phyloP scores from a whole-genome alignment of 2,113 vertebrate genomes.

The Gracilinanus agilis region DNA sequence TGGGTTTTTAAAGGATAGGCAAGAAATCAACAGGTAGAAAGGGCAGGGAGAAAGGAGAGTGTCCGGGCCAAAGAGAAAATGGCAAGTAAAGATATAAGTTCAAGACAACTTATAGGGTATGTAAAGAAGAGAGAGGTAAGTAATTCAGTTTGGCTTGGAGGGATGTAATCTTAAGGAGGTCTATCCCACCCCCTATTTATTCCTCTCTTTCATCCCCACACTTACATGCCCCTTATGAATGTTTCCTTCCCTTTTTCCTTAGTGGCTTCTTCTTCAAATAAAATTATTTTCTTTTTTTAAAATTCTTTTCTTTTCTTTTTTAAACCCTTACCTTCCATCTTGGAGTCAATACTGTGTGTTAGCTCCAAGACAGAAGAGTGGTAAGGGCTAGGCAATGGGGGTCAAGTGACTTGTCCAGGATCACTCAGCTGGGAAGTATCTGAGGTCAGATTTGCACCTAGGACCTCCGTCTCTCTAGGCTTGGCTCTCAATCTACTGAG shows the following conservation, averaged over 20 bases:
- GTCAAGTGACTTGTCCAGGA: no score
- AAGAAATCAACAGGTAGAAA: not conserved
- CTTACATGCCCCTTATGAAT: not conserved
- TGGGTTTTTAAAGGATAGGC: not conserved
- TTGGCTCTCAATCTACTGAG: no score
- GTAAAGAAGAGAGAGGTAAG: not conserved
- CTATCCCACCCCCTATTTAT: not conserved
- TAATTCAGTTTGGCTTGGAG: not conserved
- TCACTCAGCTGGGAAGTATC: no score
- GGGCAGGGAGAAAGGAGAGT: not conserved
- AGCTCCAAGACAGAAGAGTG: no score
- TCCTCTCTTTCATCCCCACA: not conserved
- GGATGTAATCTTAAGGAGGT: not conserved
- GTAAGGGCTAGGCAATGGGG: no score
- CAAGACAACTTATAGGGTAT: not conserved
- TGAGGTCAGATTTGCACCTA: no score
- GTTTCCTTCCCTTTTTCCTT: not conserved
- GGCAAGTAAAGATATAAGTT: not conserved
- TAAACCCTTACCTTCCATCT: no score
- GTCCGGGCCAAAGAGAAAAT: not conserved
- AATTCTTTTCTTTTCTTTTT: no score
- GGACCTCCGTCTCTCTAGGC: no score
- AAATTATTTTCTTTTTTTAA: no score
- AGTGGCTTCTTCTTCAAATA: not conserved
- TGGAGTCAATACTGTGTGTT: no score